A percentile compares a stretch with the other conserved stretches of the same genome.
Conservation (phyloP, 53 echinoderm and acorn worm genomes). For the Zoroaster sp. region DNA sequence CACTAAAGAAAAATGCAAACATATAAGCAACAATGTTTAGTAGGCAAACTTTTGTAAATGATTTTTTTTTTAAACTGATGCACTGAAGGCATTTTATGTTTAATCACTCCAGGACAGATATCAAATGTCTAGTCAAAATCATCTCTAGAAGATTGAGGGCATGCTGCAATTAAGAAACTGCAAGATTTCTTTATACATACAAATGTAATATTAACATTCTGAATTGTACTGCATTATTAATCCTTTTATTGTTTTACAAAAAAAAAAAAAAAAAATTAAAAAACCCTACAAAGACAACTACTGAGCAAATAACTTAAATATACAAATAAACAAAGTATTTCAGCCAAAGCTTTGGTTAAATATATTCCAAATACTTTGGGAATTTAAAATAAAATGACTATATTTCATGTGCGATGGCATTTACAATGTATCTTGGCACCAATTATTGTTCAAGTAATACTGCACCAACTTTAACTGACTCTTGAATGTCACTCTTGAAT, state of each 20-base stretch:
- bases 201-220: neutral
- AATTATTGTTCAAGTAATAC: neutral
- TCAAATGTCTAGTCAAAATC: too few relatives aligned
- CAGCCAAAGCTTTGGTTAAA: neutral
- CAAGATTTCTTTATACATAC: too few relatives aligned
- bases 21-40: neutral
- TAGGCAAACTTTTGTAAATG: neutral
- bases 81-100: neutral
- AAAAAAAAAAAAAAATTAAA: neutral
- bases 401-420: neutral
- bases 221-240: neutral
- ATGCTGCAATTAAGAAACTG: too few relatives aligned
- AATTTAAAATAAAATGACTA: neutral
- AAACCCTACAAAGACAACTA: neutral
- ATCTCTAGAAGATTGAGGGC: too few relatives aligned
- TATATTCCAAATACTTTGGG: neutral
- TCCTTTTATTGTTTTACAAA: neutral
- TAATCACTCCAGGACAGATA: too few relatives aligned
- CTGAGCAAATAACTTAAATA: slow-evolving; percentile 25
- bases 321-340: slow-evolving; percentile 21
- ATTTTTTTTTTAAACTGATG: neutral
- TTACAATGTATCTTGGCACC: neutral
- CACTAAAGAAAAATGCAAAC: neutral
- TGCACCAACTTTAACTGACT: neutral
- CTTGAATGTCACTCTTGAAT: neutral